phyloP scores from a whole-genome alignment of 1,140 invertebrate genomes.

The Brachionus paranguensis region DNA sequence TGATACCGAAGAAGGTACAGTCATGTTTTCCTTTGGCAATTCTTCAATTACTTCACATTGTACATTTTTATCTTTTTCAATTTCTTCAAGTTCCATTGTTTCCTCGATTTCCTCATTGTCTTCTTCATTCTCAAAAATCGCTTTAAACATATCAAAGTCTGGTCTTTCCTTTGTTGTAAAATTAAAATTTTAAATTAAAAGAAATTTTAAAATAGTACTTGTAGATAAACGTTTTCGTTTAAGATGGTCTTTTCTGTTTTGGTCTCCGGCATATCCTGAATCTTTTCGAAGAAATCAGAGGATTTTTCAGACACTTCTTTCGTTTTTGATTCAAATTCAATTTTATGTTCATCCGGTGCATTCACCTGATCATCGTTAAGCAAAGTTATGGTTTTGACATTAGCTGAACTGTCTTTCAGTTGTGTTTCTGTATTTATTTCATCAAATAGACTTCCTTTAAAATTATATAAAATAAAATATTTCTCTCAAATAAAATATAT shows the following conservation, averaged over 20 bases:
- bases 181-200: background rate
- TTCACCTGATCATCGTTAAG: background rate
- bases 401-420: background rate
- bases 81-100: background rate
- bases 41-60: background rate
- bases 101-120: background rate
- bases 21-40: background rate
- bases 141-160: conserved; percentile 58
- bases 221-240: conserved; percentile 20
- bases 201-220: background rate
- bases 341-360: background rate
- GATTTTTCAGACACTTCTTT: background rate
- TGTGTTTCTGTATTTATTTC: background rate
- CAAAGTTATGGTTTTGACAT: background rate
- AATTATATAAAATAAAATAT: background rate
- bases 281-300: background rate
- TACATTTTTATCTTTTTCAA: conserved; percentile 21
- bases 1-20: background rate
- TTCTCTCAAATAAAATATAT: background rate
- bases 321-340: conserved; percentile 4
- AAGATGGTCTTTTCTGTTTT: background rate
- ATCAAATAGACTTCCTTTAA: background rate
- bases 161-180: conserved; percentile 47
- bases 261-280: background rate
- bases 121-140: conserved; percentile 58